Evolutionary conservation across 1,140 invertebrate species (phyloP).

Genomic region (Psix sp.): DNA sequence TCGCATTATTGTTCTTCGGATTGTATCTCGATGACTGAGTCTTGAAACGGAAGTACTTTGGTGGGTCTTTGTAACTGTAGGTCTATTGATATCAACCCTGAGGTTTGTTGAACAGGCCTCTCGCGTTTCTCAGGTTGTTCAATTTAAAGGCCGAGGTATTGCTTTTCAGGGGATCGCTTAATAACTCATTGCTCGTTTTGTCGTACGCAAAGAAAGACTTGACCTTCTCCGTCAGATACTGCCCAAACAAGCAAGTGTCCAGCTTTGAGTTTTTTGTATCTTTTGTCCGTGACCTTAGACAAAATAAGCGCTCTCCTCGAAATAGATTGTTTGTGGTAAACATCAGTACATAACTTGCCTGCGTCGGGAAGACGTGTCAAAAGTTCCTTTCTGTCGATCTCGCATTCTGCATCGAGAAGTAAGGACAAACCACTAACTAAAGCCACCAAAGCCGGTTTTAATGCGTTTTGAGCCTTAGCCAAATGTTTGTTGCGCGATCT

Average conservation of each 20-base stretch:
- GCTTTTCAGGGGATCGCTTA: not conserved
- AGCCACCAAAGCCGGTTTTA: constrained; percentile 7
- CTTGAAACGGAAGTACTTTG: constrained; percentile 2
- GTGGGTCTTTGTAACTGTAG: not conserved
- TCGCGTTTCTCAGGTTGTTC: constrained; percentile 13
- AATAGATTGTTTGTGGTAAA: constrained; percentile 11
- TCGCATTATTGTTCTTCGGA: not conserved
- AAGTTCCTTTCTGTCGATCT: constrained; percentile 9
- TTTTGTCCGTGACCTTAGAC: constrained; percentile 11
- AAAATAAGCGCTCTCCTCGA: constrained; percentile 13
- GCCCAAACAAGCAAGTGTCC: constrained; percentile 9
- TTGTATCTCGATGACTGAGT: constrained; percentile 5
- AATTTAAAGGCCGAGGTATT: not conserved
- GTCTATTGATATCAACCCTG: constrained; percentile 11
- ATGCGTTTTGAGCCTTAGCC: constrained; percentile 3
- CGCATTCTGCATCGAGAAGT: not conserved
- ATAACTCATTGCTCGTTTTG: constrained; percentile 3
- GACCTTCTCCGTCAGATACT: constrained; percentile 15
- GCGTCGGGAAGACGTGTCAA: not conserved
- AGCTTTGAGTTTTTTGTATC: constrained; percentile 7
- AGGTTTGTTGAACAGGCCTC: constrained; percentile 16
- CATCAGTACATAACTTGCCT: constrained; percentile 5
- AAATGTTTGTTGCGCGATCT: constrained; percentile 5
- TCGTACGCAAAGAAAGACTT: constrained; percentile 7
- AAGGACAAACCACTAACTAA: constrained; percentile 8